Base-by-base conservation (phyloP, 2,888 invertebrate genomes). In the Morpho helenor region DNA sequence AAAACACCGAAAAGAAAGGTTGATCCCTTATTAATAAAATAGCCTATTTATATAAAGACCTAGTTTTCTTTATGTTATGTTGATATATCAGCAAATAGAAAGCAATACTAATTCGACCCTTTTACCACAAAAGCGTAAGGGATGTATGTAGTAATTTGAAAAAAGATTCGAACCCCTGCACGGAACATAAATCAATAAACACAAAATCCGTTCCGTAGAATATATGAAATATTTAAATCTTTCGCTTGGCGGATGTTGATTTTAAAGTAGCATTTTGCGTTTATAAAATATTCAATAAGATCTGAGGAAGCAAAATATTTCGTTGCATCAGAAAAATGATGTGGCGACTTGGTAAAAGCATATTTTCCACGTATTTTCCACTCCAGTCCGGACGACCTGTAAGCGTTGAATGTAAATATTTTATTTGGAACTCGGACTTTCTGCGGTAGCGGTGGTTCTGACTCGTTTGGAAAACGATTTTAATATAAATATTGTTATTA, bases 381-480 rank as follows among this genome's bases (percentile, higher is more conserved):
- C 48, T 22, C 48, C 54, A 42, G 41, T 44, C 41, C 51, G 31
- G 47, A n/a, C 31, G 41, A 22, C 56, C 57, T 62, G 49, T 65
- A 48, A 51, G 64, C 60, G 58, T 63, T 59, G 64, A 65, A 65
- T 68, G 65, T 80, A 75, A 78, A 80, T 82, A 79, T 80, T 81
- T 79, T 74, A 80, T 77, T 73, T 66, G 64, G 61, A 65, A 61
- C 67, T 66, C 67, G 52, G 59, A 66, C 64, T 59, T 56, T 60
- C 65, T 50, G 68, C 69, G 72, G 74, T 69, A 66, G 69, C 67
- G 68, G 69, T 31, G 31, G 31, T 31, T 31, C 31, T 31, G 31
- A 31, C 31, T 31, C 31, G 31, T 31, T 31, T 31, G 0, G 31
- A 31, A 31, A 31, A 31, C 31, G 31, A 2, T 31, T 31, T 31